Base-by-base conservation (phyloP, 2,888 invertebrate species). In the Cyaniris semiargus region DNA sequence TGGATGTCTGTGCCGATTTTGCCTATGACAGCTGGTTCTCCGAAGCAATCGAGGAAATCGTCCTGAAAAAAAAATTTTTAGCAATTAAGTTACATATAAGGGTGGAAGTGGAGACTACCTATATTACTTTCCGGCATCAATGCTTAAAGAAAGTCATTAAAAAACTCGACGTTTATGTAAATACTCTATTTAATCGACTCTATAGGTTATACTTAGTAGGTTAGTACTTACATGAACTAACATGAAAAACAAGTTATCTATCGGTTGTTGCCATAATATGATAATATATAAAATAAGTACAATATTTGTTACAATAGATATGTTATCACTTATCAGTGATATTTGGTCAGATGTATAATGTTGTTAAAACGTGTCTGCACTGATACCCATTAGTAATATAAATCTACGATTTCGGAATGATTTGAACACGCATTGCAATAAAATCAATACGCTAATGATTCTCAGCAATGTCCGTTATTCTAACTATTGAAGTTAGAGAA, bases 1-100 rank as follows among this genome's bases (percentile, higher is more conserved):
- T 97, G 95, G 82, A 99, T 99, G 86, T 99, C 99, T 0, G 96
- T 97, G 53, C 98, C 98, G 60, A 95, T 93, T 93, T 99, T 99
- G 8, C 99, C 99, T 0, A 97, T 98, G 2, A 97, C 95, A 10
- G 95, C 94, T 21, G 97, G 95, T 87, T 98, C 96, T 0, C 98
- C 99, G 88, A 97, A 99, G 86, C 97, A 98, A 88, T 99, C 98
- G 60, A 98, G 92, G 90, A 96, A 98, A 87, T 98, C 98, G 88
- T 98, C 97, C 95, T 96, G 91, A 5, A 88, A 90, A 76, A 66
- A 77, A 70, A n/a, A n/a, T n/a, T n/a, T n/a, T n/a, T n/a, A n/a
- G n/a, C n/a, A n/a, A n/a, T n/a, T n/a, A n/a, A n/a, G n/a, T n/a
- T n/a, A n/a, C n/a, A n/a, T n/a, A n/a, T n/a, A n/a, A n/a, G n/a